A percentile compares a stretch with the other conserved stretches of the same genome.
Evolutionary conservation across 2,113 vertebrate genomes (phyloP).

Genomic region (Bufo gargarizans): DNA sequence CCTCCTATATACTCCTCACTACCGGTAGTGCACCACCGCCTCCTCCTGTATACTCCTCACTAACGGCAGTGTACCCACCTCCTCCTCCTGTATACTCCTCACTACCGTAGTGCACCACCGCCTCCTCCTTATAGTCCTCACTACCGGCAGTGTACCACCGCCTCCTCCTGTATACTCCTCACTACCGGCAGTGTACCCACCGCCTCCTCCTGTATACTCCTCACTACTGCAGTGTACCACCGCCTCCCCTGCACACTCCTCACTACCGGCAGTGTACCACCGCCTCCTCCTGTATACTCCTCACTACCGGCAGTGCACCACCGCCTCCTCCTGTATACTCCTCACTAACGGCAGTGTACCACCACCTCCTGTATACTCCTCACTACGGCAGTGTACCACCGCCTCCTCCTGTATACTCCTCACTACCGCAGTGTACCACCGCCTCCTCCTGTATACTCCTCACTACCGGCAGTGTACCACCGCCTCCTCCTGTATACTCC

Average conservation of each 20-base stretch:
- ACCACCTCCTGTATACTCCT: background rate
- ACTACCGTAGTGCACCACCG: background rate
- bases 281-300: background rate
- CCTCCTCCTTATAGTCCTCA: background rate
- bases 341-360: background rate
- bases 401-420: background rate
- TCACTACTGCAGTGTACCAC: background rate
- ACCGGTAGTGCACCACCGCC: background rate
- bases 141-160: background rate
- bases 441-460: background rate
- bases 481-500: background rate
- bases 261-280: background rate
- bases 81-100: background rate
- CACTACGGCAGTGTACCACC: background rate
- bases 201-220: background rate
- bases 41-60: background rate
- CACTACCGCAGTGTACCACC: background rate
- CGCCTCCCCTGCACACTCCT: background rate
- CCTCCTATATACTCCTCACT: background rate
- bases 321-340: background rate
- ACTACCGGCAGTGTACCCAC: background rate
- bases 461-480: background rate
- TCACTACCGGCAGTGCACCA: background rate
- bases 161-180: background rate
- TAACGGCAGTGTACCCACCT: background rate